Evolutionary conservation across 1,140 invertebrate genomes (phyloP), one percentile per base, ranked within the genome.

Genomic region (Leptinotarsa texana): DNA sequence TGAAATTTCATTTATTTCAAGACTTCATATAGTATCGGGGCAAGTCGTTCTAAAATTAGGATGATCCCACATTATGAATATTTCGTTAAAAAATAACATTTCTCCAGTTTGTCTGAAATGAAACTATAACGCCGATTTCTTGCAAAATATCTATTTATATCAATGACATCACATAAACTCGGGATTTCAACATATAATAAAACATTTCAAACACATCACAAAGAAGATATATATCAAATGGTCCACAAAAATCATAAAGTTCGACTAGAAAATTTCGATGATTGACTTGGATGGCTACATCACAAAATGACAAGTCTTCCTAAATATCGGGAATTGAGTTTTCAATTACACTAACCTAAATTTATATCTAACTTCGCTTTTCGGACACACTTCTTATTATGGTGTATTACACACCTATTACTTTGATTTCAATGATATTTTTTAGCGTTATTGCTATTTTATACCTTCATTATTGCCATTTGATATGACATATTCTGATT

Each of bases 121-220:
- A 57, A 57, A 57, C 15, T 57, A 57, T 5, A 57, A n/a, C 51
- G 2, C 15, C 15, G 8, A 48, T 18, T 70, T 70, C 69, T 61
- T 70, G 51, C 51, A 70, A 70, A 70, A 70, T 70, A 70, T 70
- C 69, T 70, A 70, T 70, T 27, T 70, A 48, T 21, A 22, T 70
- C 24, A 5, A 33, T 65, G 69, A 69, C 67, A 69, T 69, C 27
- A 70, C 49, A 70, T 70, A 70, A 70, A 70, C 51, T 22, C 57
- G 69, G 69, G 51, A 13, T 49, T 22, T 22, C 24, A 70, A 51
- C 69, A 70, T 70, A 70, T 61, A 70, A 70, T 70, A 70, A 70
- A 24, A 57, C 33, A 48, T 57, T 48, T 70, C 18, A 21, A 57
- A 70, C 33, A 70, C 51, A 70, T 70, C 69, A 70, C 69, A 21